Conservation (phyloP, 2,113 vertebrate species). For the Ophthalmolycus amberensis region DNA sequence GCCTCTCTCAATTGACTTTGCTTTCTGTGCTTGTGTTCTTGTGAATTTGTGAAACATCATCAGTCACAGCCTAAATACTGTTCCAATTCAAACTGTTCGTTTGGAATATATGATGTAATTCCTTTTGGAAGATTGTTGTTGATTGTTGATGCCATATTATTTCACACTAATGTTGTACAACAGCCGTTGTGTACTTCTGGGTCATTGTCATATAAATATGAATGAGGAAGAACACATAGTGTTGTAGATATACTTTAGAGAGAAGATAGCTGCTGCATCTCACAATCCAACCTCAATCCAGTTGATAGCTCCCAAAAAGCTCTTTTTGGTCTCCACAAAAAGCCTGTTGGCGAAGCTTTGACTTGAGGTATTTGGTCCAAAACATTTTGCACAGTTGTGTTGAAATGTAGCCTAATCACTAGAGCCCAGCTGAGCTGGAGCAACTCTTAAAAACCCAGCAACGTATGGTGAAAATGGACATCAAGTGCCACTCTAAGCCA, state of each 20-base stretch:
- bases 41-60: slow-evolving; percentile 5
- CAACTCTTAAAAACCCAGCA: slow-evolving; percentile 17
- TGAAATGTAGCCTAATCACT: slow-evolving; percentile 17
- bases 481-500: slow-evolving; percentile 22
- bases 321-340: background rate
- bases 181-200: background rate
- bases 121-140: too few relatives aligned
- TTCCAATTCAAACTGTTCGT: too few relatives aligned
- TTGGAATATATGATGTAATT: too few relatives aligned
- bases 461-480: slow-evolving; percentile 17
- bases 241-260: background rate
- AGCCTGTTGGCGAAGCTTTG: slow-evolving; percentile 9
- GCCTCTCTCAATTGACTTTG: background rate
- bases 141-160: too few relatives aligned
- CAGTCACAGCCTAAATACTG: background rate
- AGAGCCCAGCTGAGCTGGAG: slow-evolving; percentile 21
- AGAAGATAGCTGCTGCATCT: background rate
- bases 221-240: background rate
- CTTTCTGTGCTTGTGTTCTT: slow-evolving; percentile 7
- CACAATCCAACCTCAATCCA: slow-evolving; percentile 9
- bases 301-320: background rate
- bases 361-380: background rate
- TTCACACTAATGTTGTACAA: too few relatives aligned
- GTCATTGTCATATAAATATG: background rate
- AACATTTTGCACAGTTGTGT: slow-evolving; percentile 13